These are phyloP conservation scores for Euzetes globulus DNA, from an alignment of 2,888 invertebrate genomes.

Conservation along the genomic window DNA sequence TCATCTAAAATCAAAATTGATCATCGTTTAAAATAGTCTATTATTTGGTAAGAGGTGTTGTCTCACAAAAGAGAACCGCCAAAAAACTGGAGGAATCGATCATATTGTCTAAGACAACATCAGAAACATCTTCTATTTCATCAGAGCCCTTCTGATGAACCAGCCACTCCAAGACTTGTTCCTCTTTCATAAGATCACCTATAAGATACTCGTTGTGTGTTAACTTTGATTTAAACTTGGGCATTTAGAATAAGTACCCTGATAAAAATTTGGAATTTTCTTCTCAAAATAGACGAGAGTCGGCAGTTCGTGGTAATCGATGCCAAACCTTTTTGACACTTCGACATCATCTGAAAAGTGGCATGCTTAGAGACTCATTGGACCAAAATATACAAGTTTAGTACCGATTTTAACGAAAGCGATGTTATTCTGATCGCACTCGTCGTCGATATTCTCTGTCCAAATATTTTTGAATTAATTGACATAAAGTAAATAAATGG, in stretches of 20 bases:
- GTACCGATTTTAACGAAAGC: conserved; percentile 72
- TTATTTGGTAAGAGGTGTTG: background rate
- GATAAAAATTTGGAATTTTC: conserved; percentile 43
- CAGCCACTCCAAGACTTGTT: conserved; percentile 81
- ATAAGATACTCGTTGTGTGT: no score
- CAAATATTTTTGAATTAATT: background rate
- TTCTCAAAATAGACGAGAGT: conserved; percentile 43
- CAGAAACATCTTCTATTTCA: conserved; percentile 84
- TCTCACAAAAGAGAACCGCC: conserved; percentile 84
- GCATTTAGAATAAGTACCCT: conserved; percentile 39
- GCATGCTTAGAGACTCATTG: background rate
- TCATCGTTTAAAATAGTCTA: background rate
- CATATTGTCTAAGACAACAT: conserved; percentile 60
- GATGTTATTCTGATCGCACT: conserved; percentile 77
- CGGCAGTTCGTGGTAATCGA: conserved; percentile 56
- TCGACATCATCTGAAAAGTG: conserved; percentile 55
- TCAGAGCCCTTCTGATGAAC: conserved; percentile 78
- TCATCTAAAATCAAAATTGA: conserved; percentile 40
- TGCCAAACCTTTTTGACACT: conserved; percentile 77
- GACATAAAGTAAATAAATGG: background rate
- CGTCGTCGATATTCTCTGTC: conserved; percentile 80
- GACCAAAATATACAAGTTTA: background rate
- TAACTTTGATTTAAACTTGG: no score
- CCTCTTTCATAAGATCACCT: conserved; percentile 79
- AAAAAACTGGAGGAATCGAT: conserved; percentile 83